A percentile compares a stretch with the other conserved stretches of the same genome.
Evolutionary conservation across 92 coral and sea anemone genomes (phyloP).

Genomic region (Diadumene lineata): DNA sequence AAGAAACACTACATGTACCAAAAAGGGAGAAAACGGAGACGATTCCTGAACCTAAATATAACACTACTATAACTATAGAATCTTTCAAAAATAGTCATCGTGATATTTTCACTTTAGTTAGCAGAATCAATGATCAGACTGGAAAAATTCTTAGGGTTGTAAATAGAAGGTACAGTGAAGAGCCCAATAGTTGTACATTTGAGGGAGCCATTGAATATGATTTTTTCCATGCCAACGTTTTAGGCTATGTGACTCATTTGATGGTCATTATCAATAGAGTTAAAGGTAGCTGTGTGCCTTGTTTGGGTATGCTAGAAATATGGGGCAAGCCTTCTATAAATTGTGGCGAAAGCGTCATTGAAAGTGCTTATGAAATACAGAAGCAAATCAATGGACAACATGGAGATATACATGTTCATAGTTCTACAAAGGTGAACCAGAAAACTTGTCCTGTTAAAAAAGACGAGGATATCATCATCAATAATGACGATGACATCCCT

Average conservation of each 20-base stretch:
- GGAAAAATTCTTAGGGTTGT: slow-evolving; percentile 60
- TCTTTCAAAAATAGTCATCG: slow-evolving; percentile 70
- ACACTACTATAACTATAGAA: slow-evolving; percentile 40
- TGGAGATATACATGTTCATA: neutral
- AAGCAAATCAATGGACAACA: slow-evolving; percentile 1
- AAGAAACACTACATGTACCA: neutral
- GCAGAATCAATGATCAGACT: slow-evolving; percentile 51
- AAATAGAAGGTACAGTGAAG: slow-evolving; percentile 57
- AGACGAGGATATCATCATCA: neutral
- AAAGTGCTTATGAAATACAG: slow-evolving; percentile 41
- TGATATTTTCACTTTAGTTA: slow-evolving; percentile 59
- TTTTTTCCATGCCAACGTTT: slow-evolving; percentile 62
- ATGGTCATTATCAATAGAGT: slow-evolving; percentile 63
- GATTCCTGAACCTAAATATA: slow-evolving; percentile 41
- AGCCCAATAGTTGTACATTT: slow-evolving; percentile 15
- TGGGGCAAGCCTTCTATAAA: slow-evolving; percentile 78
- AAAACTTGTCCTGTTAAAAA: neutral
- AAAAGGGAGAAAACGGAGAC: neutral
- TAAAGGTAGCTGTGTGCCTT: slow-evolving; percentile 78
- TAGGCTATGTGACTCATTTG: slow-evolving; percentile 72
- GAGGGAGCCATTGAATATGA: slow-evolving; percentile 22
- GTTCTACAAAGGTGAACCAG: too few relatives aligned
- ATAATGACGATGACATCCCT: slow-evolving; percentile 44
- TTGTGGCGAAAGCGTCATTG: slow-evolving; percentile 45
- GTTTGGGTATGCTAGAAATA: slow-evolving; percentile 76